Percentiles rank a stretch among this genome's conserved stretches.
These are phyloP conservation scores for Hylaeus volcanicus DNA, from an alignment of 1,140 invertebrate species.

Conservation along the genomic window DNA sequence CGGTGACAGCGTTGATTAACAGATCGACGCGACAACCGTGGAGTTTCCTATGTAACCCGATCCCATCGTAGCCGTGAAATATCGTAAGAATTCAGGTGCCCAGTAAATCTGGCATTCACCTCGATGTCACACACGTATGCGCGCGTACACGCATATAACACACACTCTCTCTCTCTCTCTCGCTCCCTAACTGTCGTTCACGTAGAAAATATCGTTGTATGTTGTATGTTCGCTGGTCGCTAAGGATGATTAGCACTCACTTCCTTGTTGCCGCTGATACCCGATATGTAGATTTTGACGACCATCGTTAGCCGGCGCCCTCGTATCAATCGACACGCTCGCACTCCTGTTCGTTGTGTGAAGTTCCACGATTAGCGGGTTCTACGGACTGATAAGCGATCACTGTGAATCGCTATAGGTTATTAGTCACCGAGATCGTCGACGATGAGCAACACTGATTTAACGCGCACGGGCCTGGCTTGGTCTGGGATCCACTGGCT, in stretches of 20 bases:
- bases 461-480: slow-evolving; percentile 31
- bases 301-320: slow-evolving; percentile 83
- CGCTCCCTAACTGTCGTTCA: not conserved
- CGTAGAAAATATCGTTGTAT: slow-evolving; percentile 24
- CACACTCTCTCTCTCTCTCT: not conserved
- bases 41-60: slow-evolving; percentile 46
- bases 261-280: slow-evolving; percentile 95
- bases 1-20: slow-evolving; percentile 28
- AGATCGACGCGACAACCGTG: slow-evolving; percentile 4
- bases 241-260: slow-evolving; percentile 80
- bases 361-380: slow-evolving; percentile 23
- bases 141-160: no score
- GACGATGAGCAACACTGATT: slow-evolving; percentile 46
- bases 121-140: not conserved
- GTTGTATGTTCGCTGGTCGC: slow-evolving; percentile 1
- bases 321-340: slow-evolving; percentile 45
- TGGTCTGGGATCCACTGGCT: slow-evolving; percentile 48
- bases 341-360: slow-evolving; percentile 15
- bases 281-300: slow-evolving; percentile 93
- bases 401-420: slow-evolving; percentile 35
- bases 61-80: slow-evolving; percentile 45
- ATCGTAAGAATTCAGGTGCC: slow-evolving; percentile 41
- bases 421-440: slow-evolving; percentile 11
- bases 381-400: slow-evolving; percentile 40
- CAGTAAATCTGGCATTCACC: slow-evolving; percentile 48